Base-by-base conservation (phyloP, 1,140 invertebrate genomes). In the Monomorium pharaonis region DNA sequence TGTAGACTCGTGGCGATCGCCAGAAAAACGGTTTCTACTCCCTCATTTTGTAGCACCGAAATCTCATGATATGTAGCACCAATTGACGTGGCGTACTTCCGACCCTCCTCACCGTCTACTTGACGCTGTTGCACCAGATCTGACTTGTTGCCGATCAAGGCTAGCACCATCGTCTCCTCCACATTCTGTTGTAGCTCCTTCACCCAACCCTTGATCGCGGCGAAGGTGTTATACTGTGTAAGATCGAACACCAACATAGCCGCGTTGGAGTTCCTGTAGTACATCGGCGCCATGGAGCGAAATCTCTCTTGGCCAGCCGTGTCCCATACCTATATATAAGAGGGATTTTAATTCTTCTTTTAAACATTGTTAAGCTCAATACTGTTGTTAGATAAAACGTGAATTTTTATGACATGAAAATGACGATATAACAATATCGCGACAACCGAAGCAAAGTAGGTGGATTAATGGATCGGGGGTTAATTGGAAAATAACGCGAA, bases 231-330 rank as follows among this genome's bases (percentile, higher is more conserved):
- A 74, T 96, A 94, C 84, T 97, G 96, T 0, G 98, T 98, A 60
- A 99, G 96, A 94, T 99, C 98, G 93, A 98, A 99, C 0, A 98
- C 97, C 67, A 99, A 95, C 63, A 99, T 96, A 3, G 98, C 98
- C 3, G 98, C 98, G 92, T 98, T 98, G 0, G 98, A 98, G 90
- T 98, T 98, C 90, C 98, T 95, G 94, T 99, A 99, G 93, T 99
- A 99, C 97, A 99, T 98, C 7, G 98, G 98, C 0, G 98, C 98
- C 96, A 99, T 97, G 0, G 98, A 97, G 83, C 97, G 96, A 94
- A 98, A 99, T 88, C 98, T 95, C 87, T 96, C 95, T 85, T 95
- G 94, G 0, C 98, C 98, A 10, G 98, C 98, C 7, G 98, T 99
- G 92, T 99, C 98, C 98, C 98, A 98, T 42, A 97, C 97, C 97